A percentile compares a stretch with the other conserved stretches of the same genome.
phyloP scores from a whole-genome alignment of 2,797 vertebrate species.

The Chelonia mydas region DNA sequence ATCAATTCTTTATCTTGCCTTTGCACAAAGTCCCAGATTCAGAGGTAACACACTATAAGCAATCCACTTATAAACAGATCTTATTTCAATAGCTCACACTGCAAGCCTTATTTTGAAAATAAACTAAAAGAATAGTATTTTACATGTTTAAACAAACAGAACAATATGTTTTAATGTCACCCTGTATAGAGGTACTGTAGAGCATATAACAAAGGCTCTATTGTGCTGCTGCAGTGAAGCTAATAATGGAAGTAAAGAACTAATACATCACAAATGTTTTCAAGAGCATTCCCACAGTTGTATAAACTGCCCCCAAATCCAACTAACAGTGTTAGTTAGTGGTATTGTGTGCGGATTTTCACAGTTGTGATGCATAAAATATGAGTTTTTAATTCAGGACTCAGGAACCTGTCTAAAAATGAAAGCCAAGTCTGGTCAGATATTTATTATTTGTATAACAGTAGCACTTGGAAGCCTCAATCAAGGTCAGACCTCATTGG shows the following conservation, averaged over 20 bases:
- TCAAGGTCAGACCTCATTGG: not conserved
- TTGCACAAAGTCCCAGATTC: not conserved
- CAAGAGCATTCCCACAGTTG: not conserved
- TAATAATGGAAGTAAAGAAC: not conserved
- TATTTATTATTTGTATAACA: not conserved
- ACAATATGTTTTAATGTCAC: not conserved
- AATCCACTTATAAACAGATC: not conserved
- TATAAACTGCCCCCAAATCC: not conserved
- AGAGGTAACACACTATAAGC: not conserved
- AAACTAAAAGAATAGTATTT: not conserved
- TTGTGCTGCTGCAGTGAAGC: not conserved
- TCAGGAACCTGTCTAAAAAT: not conserved
- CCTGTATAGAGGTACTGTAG: not conserved
- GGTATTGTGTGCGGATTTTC: not conserved
- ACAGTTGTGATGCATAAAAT: not conserved
- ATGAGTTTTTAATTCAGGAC: not conserved
- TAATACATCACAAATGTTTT: not conserved
- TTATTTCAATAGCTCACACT: not conserved
- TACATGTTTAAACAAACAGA: not conserved
- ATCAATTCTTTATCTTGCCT: not conserved
- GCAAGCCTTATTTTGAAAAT: not conserved
- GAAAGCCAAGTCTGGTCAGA: not conserved
- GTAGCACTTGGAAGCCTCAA: not conserved
- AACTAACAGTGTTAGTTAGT: not conserved
- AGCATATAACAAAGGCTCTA: not conserved